Evolutionary conservation across 2,888 invertebrate species (phyloP), one percentile per base, ranked within the genome.

Genomic region (Torymus aiolomorphi): DNA sequence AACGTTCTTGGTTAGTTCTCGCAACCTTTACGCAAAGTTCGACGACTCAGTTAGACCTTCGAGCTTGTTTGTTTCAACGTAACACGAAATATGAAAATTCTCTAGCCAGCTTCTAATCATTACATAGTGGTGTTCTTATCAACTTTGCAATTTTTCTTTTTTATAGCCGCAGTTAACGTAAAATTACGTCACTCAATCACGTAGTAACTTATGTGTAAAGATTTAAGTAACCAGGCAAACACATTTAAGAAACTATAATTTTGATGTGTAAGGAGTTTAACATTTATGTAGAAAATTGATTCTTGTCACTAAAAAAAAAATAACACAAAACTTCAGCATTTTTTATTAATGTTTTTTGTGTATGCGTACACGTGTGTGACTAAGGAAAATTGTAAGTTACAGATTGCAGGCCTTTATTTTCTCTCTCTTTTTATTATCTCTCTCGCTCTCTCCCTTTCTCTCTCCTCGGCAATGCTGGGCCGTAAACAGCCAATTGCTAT

Each of bases 21-120:
- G 67, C 67, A 73, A 49, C 63, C 76, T 76, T 70, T 70, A 31
- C 31, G 49, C 49, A 49, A 67, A 67, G 78, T 78, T 78, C 78
- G 65, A 62, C 54, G 65, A 78, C 78, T 67, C 24, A 31, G 13
- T 62, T 61, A 66, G 67, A 16, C 73, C 73, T 73, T 78, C 66
- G 56, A 67, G 62, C 65, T 72, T 78, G 67, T 78, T 73, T 78
- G 54, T 73, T 67, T 65, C 71, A 65, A 51, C 57, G 42, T 42
- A 51, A 66, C n/a, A 70, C 49, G 63, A 76, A 56, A 54, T 70
- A 31, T n/a, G 42, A 13, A 70, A 62, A 51, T 51, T 61, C 49
- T 20, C 59, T 52, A 67, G n/a, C 16, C 24, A 62, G 24, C 13
- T 12, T 24, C 62, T 62, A 24, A 11, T 24, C 24, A 14, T 12